Evolutionary conservation across 2,113 vertebrate species (phyloP).

Genomic region (Psammodynastes pulverulentus): DNA sequence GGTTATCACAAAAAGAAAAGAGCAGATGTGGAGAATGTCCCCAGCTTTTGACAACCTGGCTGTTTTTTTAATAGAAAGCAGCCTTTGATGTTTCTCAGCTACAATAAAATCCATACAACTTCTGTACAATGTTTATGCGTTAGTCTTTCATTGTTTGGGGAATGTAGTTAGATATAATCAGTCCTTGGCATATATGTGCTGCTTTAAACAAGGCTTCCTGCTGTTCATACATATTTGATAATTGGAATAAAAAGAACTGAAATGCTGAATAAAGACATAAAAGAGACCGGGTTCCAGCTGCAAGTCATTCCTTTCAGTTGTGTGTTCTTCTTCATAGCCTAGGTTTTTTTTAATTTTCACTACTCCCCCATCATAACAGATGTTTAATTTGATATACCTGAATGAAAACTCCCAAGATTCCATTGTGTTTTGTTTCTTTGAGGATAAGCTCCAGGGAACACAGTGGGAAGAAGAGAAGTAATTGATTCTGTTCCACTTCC

Average conservation of each 20-base stretch:
- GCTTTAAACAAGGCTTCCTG: slow-evolving; percentile 55
- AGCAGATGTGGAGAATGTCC: slow-evolving; percentile 46
- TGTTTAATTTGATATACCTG: not conserved
- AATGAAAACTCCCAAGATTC: not conserved
- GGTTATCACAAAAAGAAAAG: slow-evolving; percentile 52
- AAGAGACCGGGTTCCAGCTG: slow-evolving; percentile 43
- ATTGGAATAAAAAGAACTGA: slow-evolving; percentile 62
- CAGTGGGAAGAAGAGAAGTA: not conserved
- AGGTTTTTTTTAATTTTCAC: not conserved
- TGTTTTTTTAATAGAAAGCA: slow-evolving; percentile 49
- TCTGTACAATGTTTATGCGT: slow-evolving; percentile 39
- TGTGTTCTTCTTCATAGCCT: not conserved
- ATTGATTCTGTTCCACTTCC: not conserved
- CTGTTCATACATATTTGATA: slow-evolving; percentile 55
- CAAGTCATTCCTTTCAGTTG: not conserved
- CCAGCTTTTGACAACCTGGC: slow-evolving; percentile 63
- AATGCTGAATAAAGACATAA: slow-evolving; percentile 69
- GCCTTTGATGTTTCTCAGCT: slow-evolving; percentile 44
- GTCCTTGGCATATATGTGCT: slow-evolving; percentile 50
- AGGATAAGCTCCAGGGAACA: not conserved
- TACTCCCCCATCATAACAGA: not conserved
- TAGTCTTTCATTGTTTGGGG: slow-evolving; percentile 56
- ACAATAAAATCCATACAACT: slow-evolving; percentile 15
- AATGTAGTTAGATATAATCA: slow-evolving; percentile 43
- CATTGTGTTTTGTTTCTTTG: accelerated